A percentile compares a stretch with the other conserved stretches of the same genome.
Conservation (phyloP, 1,140 invertebrate genomes). For the Drosophila varians region DNA sequence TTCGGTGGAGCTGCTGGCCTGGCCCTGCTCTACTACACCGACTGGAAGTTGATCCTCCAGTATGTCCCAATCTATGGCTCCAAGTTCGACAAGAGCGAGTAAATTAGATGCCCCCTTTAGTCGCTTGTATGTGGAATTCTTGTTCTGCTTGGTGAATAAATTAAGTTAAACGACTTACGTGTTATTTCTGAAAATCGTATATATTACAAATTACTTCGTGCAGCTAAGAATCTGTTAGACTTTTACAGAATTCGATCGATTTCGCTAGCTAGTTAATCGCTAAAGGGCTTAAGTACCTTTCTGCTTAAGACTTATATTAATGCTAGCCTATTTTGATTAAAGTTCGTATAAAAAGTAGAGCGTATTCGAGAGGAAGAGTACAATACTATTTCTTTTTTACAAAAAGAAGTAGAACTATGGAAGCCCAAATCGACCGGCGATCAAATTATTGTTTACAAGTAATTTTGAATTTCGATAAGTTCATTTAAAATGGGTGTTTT, state of each 20-base stretch:
- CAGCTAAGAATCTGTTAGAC: conserved; percentile 22
- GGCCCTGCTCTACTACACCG: conserved; percentile 88
- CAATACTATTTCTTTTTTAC: conserved; percentile 44
- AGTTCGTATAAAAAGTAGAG: conserved; percentile 61
- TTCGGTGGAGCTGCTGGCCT: conserved; percentile 87
- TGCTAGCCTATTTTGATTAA: conserved; percentile 59
- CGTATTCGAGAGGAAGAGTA: conserved; percentile 47
- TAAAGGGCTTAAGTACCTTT: conserved; percentile 48
- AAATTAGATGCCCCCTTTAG: conserved; percentile 33
- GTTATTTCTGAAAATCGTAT: conserved; percentile 43
- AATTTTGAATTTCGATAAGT: too few relatives aligned
- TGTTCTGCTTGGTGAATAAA: conserved; percentile 65
- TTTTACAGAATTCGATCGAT: conserved; percentile 23
- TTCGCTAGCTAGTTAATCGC: conserved; percentile 47
- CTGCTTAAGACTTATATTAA: conserved; percentile 21
- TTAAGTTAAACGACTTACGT: conserved; percentile 40
- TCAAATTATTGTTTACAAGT: too few relatives aligned
- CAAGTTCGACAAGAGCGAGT: conserved; percentile 87
- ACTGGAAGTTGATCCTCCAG: conserved; percentile 89
- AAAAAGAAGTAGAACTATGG: conserved; percentile 50
- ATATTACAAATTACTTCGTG: conserved; percentile 50
- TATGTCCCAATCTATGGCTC: conserved; percentile 90
- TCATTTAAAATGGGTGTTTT: too few relatives aligned
- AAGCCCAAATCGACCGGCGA: conserved; percentile 69
- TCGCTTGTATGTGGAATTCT: conserved; percentile 12